Percentiles rank a stretch among this genome's conserved stretches.
phyloP scores from a whole-genome alignment of 1,140 invertebrate species.

The Drosophila subpulchrella region DNA sequence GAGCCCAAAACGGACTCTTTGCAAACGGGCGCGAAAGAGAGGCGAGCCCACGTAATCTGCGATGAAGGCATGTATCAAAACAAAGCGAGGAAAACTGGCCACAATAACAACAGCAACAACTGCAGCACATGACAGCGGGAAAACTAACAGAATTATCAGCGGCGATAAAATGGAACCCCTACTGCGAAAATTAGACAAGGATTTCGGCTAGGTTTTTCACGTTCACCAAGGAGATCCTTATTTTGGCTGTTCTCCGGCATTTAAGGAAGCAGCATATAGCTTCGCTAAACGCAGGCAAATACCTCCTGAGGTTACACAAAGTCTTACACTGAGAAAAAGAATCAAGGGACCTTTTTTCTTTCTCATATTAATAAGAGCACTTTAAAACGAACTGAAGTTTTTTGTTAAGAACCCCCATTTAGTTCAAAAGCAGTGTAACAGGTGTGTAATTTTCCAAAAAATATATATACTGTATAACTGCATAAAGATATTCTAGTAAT shows the following conservation, averaged over 20 bases:
- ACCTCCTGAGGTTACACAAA: slow-evolving; percentile 12
- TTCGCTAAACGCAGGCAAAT: slow-evolving; percentile 24
- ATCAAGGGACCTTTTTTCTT: background rate
- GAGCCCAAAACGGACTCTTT: slow-evolving; percentile 10
- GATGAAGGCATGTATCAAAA: slow-evolving; percentile 65
- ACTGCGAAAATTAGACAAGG: slow-evolving; percentile 34
- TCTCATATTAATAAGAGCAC: too few species aligned
- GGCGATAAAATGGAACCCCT: slow-evolving; percentile 23
- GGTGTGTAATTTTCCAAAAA: too few species aligned
- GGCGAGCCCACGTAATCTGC: slow-evolving; percentile 32
- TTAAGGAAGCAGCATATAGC: slow-evolving; percentile 2
- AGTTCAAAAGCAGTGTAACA: too few species aligned
- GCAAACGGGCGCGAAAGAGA: slow-evolving; percentile 28
- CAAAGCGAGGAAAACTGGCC: slow-evolving; percentile 57
- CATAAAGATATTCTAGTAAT: too few species aligned
- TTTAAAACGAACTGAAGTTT: too few species aligned
- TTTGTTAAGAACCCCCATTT: too few species aligned
- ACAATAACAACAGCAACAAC: slow-evolving; percentile 48
- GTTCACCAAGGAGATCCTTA: slow-evolving; percentile 5
- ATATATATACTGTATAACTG: too few species aligned
- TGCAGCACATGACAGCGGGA: slow-evolving; percentile 45
- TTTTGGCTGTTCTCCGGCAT: slow-evolving; percentile 1
- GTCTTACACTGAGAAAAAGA: slow-evolving; percentile 9
- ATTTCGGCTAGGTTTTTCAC: slow-evolving; percentile 23
- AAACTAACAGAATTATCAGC: slow-evolving; percentile 42